Evolutionary conservation across 2,113 vertebrate genomes (phyloP), one percentile per base, ranked within the genome.

Genomic region (Coturnix japonica): DNA sequence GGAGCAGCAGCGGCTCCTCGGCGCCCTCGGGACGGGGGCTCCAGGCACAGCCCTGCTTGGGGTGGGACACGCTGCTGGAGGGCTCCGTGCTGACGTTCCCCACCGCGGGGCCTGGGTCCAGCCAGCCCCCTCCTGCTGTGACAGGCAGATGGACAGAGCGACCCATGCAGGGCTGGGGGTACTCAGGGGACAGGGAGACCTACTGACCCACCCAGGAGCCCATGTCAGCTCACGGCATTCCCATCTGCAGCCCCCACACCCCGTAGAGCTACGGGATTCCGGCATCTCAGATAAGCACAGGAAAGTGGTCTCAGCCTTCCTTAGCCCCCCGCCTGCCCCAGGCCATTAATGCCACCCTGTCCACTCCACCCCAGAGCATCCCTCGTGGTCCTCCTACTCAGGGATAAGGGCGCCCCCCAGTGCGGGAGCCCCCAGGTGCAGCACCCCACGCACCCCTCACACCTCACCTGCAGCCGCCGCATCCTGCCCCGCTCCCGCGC

Each of bases 1-100:
- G 98, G 81, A 99, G 97, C 83, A 57, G 97, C 65, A 95, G 94
- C 20, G 78, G 53, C 74, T 81, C 67, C 71, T 76, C 84, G 2
- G 28, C 15, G 0, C 23, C 7, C 76, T 85, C 63, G 0, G 49
- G 35, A 1, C 11, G 35, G 31, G 66, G 54, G 51, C 46, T 90
- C 89, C 90, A 85, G 70, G 47, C 14, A 0, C 90, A 88, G 77
- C 51, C 65, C 46, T 3, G 37, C 66, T 63, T 75, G 0, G 21
- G 8, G 54, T 26, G 2, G 28, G 13, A 8, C 1, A 14, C 1
- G 39, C 2, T 37, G 59, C 51, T 1, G 13, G 73, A 78, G 53
- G 66, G 43, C 47, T 57, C 79, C 2, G 0, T 0, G 0, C 92
- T 96, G 88, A 3, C 0, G 3, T 97, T 97, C 37, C 44, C 51